These are phyloP conservation scores for Emesis furor DNA, from an alignment of 2,888 invertebrate genomes.

Conservation along the genomic window DNA sequence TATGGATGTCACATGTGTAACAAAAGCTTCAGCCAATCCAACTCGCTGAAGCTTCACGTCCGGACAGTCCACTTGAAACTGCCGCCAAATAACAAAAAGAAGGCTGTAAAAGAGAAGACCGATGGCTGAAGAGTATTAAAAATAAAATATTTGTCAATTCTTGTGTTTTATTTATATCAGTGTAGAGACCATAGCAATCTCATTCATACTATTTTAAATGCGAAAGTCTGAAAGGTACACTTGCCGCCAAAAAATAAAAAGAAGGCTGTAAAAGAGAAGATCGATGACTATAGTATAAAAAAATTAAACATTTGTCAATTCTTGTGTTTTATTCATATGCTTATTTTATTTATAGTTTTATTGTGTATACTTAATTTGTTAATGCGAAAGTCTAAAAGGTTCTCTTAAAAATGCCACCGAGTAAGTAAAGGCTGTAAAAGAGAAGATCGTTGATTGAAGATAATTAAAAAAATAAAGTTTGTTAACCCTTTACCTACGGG, in stretches of 20 bases:
- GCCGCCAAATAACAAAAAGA: conserved; percentile 75
- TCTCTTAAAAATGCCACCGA: no score
- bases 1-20: conserved; percentile 84
- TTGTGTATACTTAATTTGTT: no score
- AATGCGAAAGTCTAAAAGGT: no score
- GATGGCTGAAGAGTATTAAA: neutral
- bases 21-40: conserved; percentile 86
- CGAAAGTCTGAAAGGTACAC: no score
- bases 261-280: conserved; percentile 26
- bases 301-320: neutral
- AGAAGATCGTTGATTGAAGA: no score
- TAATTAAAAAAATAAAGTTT: no score
- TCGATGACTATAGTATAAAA: neutral
- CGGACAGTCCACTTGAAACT: conserved; percentile 83
- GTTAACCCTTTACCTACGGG: conserved; percentile 16
- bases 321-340: neutral
- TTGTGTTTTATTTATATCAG: neutral
- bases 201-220: no score
- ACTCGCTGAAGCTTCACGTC: conserved; percentile 84
- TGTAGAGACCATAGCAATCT: no score
- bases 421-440: no score
- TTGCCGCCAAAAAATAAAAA: conserved; percentile 77
- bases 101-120: conserved; percentile 22
- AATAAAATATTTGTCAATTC: neutral
- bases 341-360: no score